phyloP scores from a whole-genome alignment of 2,888 invertebrate genomes.

The Congeria kusceri region DNA sequence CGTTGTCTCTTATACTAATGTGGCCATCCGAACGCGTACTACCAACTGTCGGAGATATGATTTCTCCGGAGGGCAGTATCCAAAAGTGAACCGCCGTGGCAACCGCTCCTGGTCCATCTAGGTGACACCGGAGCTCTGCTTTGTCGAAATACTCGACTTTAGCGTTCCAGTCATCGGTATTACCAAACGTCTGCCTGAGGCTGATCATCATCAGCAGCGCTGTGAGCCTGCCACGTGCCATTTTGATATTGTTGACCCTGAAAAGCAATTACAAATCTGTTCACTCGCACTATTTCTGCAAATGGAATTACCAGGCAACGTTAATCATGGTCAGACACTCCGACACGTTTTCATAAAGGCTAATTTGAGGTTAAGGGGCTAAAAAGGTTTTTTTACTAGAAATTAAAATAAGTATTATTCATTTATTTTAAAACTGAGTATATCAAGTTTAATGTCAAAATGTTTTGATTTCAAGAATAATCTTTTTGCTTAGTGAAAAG shows the following conservation, averaged over 20 bases:
- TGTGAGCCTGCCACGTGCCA: neutral
- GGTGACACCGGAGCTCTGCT: slow-evolving; percentile 53
- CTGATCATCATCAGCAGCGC: neutral
- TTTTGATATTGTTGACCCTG: neutral
- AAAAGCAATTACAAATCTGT: slow-evolving; percentile 6
- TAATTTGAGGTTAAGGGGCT: no score
- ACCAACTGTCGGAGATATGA: neutral
- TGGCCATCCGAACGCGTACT: neutral
- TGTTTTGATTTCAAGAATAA: no score
- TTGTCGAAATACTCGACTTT: slow-evolving; percentile 54
- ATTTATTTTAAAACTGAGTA: no score
- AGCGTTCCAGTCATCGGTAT: slow-evolving; percentile 1
- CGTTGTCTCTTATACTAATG: slow-evolving; percentile 16
- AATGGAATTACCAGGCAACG: no score
- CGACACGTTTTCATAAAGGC: no score
- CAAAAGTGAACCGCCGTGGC: slow-evolving; percentile 23
- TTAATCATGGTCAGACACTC: no score
- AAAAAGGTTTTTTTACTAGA: no score
- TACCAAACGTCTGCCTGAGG: slow-evolving; percentile 11
- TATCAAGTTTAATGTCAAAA: no score
- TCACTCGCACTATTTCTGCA: no score
- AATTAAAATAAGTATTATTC: no score
- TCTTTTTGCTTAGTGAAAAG: no score
- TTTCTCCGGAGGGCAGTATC: slow-evolving; percentile 25
- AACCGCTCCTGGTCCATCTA: slow-evolving; percentile 17